Conservation (phyloP, 2,113 vertebrate species). For the Aix galericulata region DNA sequence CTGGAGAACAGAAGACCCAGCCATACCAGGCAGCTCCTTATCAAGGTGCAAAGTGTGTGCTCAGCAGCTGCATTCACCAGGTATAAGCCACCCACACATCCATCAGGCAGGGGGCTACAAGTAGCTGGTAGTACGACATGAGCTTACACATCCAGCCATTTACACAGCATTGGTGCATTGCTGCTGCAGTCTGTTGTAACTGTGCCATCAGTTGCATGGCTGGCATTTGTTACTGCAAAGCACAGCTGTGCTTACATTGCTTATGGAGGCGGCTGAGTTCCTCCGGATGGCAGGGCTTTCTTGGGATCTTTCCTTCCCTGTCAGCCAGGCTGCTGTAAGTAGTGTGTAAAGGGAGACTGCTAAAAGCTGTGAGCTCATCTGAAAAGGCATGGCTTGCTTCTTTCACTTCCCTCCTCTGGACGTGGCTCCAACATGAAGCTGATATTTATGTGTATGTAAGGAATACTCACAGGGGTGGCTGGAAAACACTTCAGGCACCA, state of each 20-base stretch:
- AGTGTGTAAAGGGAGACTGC: neutral
- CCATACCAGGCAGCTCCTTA: neutral
- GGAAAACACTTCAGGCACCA: neutral
- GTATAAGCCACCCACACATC: rapidly evolving
- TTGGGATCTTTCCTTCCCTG: neutral
- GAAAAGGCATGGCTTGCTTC: neutral
- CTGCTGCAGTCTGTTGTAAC: neutral
- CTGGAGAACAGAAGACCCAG: neutral
- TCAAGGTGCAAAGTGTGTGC: neutral
- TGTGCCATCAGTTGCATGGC: neutral
- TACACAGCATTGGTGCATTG: neutral
- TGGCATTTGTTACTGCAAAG: neutral
- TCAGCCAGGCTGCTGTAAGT: neutral
- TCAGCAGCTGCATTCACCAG: neutral
- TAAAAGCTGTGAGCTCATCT: neutral
- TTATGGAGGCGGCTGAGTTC: neutral
- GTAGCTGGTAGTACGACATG: rapidly evolving
- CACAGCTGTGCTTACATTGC: too few species aligned
- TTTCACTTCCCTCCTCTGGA: neutral
- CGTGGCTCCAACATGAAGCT: neutral
- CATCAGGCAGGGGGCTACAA: neutral
- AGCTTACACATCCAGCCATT: neutral
- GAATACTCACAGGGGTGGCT: neutral
- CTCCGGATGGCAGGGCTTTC: neutral
- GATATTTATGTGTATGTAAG: neutral